Conservation (phyloP, 2,888 invertebrate species). For the Boloria selene region DNA sequence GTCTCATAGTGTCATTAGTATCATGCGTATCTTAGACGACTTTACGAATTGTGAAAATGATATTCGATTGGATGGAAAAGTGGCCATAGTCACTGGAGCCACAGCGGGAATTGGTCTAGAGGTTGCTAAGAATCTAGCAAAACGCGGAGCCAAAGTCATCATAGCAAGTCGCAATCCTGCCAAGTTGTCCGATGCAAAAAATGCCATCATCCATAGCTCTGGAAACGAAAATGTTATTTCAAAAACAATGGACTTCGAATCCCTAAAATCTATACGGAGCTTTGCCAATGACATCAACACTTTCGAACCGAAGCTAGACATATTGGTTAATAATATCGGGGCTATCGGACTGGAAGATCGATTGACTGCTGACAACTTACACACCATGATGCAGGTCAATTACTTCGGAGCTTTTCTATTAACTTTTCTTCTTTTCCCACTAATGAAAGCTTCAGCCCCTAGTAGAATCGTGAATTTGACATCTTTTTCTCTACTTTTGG, state of each 20-base stretch:
- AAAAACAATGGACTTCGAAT: slow-evolving; percentile 75
- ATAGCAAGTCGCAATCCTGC: slow-evolving; percentile 76
- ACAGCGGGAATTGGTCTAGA: slow-evolving; percentile 65
- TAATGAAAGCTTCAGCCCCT: slow-evolving; percentile 58
- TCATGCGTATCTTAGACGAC: slow-evolving; percentile 43
- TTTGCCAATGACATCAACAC: slow-evolving; percentile 81
- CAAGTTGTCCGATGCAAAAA: slow-evolving; percentile 51
- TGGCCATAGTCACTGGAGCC: slow-evolving; percentile 68
- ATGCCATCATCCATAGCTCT: slow-evolving; percentile 49
- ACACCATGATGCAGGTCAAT: slow-evolving; percentile 83
- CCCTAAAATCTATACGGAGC: slow-evolving; percentile 75
- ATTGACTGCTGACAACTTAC: slow-evolving; percentile 83
- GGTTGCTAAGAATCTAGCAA: slow-evolving; percentile 67
- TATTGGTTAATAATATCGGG: slow-evolving; percentile 76
- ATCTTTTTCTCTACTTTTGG: slow-evolving; percentile 85
- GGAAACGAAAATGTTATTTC: slow-evolving; percentile 52
- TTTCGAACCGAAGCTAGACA: slow-evolving; percentile 73
- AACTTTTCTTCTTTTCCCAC: slow-evolving; percentile 62
- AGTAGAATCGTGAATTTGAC: slow-evolving; percentile 63
- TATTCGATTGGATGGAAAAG: slow-evolving; percentile 58
- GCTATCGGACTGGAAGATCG: slow-evolving; percentile 62
- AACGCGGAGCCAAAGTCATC: slow-evolving; percentile 80
- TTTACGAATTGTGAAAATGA: slow-evolving; percentile 57
- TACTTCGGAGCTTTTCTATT: slow-evolving; percentile 65
- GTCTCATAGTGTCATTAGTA: not conserved